These are phyloP conservation scores for Lordiphosa fenestrarum DNA, from an alignment of 2,888 invertebrate species.

Conservation along the genomic window DNA sequence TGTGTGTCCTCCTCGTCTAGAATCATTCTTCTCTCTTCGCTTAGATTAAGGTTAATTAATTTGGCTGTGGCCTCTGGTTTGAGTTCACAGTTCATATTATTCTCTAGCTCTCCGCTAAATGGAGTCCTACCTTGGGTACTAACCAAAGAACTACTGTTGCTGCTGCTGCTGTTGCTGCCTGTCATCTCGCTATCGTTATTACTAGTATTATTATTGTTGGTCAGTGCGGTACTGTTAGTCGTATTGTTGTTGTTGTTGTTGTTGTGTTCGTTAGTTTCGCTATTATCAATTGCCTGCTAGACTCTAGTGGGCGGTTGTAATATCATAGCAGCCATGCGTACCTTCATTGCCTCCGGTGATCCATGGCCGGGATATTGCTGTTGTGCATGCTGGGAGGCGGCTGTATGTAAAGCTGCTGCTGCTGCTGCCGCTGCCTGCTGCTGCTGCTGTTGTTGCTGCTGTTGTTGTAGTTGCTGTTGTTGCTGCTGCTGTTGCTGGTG, in stretches of 20 bases:
- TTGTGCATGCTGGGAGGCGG: conserved; percentile 69
- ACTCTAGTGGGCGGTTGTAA: conserved; percentile 94
- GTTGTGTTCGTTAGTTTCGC: conserved; percentile 62
- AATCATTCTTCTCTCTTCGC: conserved; percentile 15
- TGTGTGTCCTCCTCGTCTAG: conserved; percentile 52
- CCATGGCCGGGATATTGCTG: conserved; percentile 77
- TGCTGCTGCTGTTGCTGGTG: conserved; percentile 75
- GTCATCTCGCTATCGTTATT: conserved; percentile 43
- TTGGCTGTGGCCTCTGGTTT: conserved; percentile 46
- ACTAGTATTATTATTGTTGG: conserved; percentile 58
- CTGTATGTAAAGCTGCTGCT: conserved; percentile 54
- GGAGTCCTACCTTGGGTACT: conserved; percentile 31
- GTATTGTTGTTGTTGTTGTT: conserved; percentile 16
- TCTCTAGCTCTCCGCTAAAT: conserved; percentile 39
- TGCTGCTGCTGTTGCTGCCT: conserved; percentile 25
- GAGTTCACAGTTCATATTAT: conserved; percentile 57
- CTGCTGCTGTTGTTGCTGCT: conserved; percentile 62
- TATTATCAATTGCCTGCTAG: conserved; percentile 81
- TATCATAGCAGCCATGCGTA: conserved; percentile 94
- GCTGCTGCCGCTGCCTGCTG: conserved; percentile 52
- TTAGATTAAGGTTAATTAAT: conserved; percentile 53
- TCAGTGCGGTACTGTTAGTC: conserved; percentile 42
- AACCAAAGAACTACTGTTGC: conserved; percentile 33
- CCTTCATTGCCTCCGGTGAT: conserved; percentile 91
- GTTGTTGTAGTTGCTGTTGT: conserved; percentile 63